Evolutionary conservation across 2,113 vertebrate genomes (phyloP).

Genomic region (Psophia crepitans): DNA sequence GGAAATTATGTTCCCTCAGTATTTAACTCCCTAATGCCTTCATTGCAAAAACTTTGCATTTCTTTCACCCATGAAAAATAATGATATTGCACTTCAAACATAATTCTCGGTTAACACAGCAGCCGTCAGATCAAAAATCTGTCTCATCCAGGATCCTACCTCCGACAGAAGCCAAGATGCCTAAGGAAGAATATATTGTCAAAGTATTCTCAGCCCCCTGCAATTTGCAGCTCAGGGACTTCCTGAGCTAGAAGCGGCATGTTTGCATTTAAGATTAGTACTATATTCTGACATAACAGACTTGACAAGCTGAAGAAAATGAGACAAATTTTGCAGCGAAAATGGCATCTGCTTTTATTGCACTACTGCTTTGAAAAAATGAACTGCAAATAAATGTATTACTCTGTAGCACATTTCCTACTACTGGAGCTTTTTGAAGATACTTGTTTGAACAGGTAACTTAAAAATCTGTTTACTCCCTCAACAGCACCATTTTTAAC

Average conservation of each 20-base stretch:
- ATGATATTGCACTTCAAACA: neutral
- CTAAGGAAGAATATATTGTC: neutral
- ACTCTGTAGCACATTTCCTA: conserved; percentile 19
- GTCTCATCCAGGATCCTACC: neutral
- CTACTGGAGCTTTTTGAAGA: conserved; percentile 50
- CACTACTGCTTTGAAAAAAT: neutral
- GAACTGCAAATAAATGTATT: conserved; percentile 25
- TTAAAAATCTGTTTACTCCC: conserved; percentile 62
- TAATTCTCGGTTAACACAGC: neutral
- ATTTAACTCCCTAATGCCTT: neutral
- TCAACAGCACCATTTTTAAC: conserved; percentile 42
- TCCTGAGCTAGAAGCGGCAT: neutral
- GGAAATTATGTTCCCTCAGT: neutral
- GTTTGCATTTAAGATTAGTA: conserved; percentile 17
- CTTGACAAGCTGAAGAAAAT: conserved; percentile 34
- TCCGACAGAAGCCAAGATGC: neutral
- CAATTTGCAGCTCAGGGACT: conserved; percentile 6
- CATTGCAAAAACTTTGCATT: neutral
- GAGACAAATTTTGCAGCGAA: neutral
- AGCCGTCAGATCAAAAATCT: neutral
- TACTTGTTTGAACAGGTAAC: conserved; percentile 62
- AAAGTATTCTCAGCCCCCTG: neutral
- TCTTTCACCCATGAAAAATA: neutral
- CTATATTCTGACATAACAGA: conserved; percentile 2
- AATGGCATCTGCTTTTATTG: neutral